Evolutionary conservation across 2,888 invertebrate species (phyloP), one percentile per base, ranked within the genome.

Genomic region (Aphidoletes aphidimyza): DNA sequence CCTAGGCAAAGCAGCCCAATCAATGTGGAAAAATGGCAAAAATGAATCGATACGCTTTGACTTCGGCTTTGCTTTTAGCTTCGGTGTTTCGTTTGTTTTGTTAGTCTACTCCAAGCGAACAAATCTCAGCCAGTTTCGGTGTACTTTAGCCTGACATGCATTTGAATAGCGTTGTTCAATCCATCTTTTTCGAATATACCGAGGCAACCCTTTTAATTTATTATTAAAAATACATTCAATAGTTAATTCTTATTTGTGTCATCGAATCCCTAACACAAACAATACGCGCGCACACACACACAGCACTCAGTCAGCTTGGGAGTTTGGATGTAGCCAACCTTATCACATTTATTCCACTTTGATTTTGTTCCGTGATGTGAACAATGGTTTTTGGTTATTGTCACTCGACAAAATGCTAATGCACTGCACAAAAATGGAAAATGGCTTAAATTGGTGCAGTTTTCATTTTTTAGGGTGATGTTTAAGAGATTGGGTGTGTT

Each of bases 151-250:
- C n/a, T 54, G 22, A 22, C 54, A 54, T 22, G 22, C n/a, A 22
- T 54, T 54, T 22, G 54, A 14, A 9, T 30, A 34, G 34, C 34
- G 14, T 30, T 34, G 9, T n/a, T 9, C 19, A 69, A 34, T 69
- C 34, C 69, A 69, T 34, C 34, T 30, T 14, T 45, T 45, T 69
- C 19, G 34, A 34, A 30, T 69, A 69, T 1, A 69, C n/a, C n/a
- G n/a, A 34, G 17, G 26, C 78, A 81, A 81, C 81, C 81, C 81
- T 81, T n/a, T 37, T 81, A 37, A 81, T 81, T 81, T 37, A 37
- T 37, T 37, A 81, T 81, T 37, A 81, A 81, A 81, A 81, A 81
- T n/a, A 81, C 81, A 81, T 81, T 81, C 37, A 37, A 81, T 81
- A n/a, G 36, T 36, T n/a, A 34, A 69, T 69, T 34, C 36, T 14